Evolutionary conservation across 2,113 vertebrate genomes (phyloP), one percentile per base, ranked within the genome.

Genomic region (Pseudorectes ferrugineus): DNA sequence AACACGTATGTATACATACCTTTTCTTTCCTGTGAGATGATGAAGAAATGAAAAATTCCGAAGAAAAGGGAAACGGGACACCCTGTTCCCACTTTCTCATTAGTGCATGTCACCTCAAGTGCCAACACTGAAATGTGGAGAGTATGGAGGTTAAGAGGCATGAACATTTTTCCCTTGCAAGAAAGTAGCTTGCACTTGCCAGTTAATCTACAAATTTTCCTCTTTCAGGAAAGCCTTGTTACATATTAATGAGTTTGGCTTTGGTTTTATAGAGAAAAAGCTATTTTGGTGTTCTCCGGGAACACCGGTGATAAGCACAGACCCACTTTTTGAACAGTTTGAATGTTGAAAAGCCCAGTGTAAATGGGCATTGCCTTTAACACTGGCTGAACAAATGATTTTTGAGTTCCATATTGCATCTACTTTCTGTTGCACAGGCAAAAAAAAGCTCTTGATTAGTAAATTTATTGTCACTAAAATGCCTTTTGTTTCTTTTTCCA

Each of bases 401-500:
- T 89, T 52, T 59, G 55, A 72, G 28, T 81, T 77, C 55, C 72
- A 7, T 36, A 10, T 68, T 48, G 29, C 29, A 21, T n/a, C 36
- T 48, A 6, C 63, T 22, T 59, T 58, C 58, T 78, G 36, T 71
- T 24, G 20, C 23, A 72, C 28, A 62, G 77, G 73, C 52, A 92
- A 42, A 85, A 70, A 26, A 58, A n/a, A 62, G 7, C 40, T 76
- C 73, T 63, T 40, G 28, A 57, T 19, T 3, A 26, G 49, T 33
- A 19, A 16, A 24, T 59, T 42, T 52, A 46, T 49, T 43, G 5
- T 46, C 3, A 2, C 74, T 98, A 68, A 98, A 92, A 71, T 36
- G 11, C 61, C 42, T 94, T 72, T 78, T 79, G 95, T 89, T 88
- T 95, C 92, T 85, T 91, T 91, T 92, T 90, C 72, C 97, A 99